Evolutionary conservation across 2,797 vertebrate genomes (phyloP).

Genomic region (Dicrostonyx torquatus): DNA sequence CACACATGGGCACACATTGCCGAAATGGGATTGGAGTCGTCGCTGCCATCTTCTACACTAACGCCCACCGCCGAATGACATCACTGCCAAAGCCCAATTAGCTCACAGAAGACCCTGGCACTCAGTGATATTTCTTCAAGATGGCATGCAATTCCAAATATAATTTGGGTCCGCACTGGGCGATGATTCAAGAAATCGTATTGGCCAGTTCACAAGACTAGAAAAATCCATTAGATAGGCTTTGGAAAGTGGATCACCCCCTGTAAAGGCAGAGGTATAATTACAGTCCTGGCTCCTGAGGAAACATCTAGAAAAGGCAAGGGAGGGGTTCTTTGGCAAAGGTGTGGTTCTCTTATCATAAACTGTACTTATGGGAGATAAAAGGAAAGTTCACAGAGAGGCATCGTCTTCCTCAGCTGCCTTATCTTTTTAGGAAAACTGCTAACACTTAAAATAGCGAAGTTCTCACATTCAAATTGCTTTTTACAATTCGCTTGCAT

Average conservation of each 20-base stretch:
- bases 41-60: constrained; percentile 77
- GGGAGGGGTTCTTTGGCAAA: constrained; percentile 50
- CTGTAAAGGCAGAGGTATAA: constrained; percentile 54
- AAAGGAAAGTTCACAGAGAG: constrained; percentile 54
- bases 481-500: constrained; percentile 29
- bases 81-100: constrained; percentile 84
- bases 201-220: constrained; percentile 80
- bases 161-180: constrained; percentile 80
- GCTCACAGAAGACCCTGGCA: constrained; percentile 82
- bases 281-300: constrained; percentile 15
- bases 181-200: constrained; percentile 78
- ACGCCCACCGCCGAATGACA: constrained; percentile 80
- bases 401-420: constrained; percentile 32
- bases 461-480: constrained; percentile 33
- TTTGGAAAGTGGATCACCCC: constrained; percentile 65
- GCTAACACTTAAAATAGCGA: constrained; percentile 70
- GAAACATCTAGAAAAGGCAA: constrained; percentile 56
- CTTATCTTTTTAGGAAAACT: constrained; percentile 61
- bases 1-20: constrained; percentile 77
- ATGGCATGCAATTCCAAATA: constrained; percentile 82
- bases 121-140: constrained; percentile 79
- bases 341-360: not conserved
- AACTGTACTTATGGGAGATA: constrained; percentile 26
- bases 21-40: constrained; percentile 69
- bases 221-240: constrained; percentile 70